phyloP scores from a whole-genome alignment of 2,113 vertebrate genomes.

The Archilochus colubris region DNA sequence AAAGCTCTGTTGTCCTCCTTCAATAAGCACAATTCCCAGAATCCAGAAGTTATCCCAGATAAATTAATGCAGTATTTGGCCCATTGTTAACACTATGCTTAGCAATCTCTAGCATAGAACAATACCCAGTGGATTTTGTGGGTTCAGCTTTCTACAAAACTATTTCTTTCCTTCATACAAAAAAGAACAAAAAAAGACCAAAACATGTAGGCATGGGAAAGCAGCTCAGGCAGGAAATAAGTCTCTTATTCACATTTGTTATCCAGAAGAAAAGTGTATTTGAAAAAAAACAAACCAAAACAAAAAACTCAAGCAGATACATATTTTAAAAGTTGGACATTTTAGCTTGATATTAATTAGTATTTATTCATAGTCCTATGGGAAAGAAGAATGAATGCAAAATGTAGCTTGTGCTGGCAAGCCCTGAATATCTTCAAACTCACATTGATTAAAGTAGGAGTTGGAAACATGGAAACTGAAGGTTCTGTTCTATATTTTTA shows the following conservation, averaged over 20 bases:
- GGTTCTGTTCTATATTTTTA: neutral
- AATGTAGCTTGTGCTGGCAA: slow-evolving; percentile 8
- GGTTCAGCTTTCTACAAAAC: slow-evolving; percentile 53
- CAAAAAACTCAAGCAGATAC: neutral
- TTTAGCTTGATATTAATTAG: slow-evolving; percentile 45
- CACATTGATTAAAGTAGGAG: neutral
- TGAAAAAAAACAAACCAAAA: neutral
- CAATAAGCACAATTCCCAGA: neutral
- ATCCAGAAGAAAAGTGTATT: slow-evolving; percentile 27
- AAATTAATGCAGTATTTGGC: slow-evolving; percentile 1
- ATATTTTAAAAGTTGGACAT: neutral
- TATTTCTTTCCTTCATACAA: slow-evolving; percentile 40
- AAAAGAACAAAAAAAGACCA: slow-evolving; percentile 53
- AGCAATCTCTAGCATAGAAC: slow-evolving; percentile 23
- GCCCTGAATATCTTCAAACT: neutral
- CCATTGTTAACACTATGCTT: slow-evolving; percentile 5
- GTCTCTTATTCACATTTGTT: slow-evolving; percentile 48
- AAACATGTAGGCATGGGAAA: slow-evolving; percentile 58
- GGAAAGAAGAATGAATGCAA: slow-evolving; percentile 4
- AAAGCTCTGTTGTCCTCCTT: neutral
- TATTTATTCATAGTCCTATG: slow-evolving; percentile 31
- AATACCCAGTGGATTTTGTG: slow-evolving; percentile 58
- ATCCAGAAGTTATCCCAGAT: neutral
- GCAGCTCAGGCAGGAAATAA: slow-evolving; percentile 58
- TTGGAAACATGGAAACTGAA: slow-evolving; percentile 16